phyloP scores from a whole-genome alignment of 2,888 invertebrate genomes.

The Alcis repandata region DNA sequence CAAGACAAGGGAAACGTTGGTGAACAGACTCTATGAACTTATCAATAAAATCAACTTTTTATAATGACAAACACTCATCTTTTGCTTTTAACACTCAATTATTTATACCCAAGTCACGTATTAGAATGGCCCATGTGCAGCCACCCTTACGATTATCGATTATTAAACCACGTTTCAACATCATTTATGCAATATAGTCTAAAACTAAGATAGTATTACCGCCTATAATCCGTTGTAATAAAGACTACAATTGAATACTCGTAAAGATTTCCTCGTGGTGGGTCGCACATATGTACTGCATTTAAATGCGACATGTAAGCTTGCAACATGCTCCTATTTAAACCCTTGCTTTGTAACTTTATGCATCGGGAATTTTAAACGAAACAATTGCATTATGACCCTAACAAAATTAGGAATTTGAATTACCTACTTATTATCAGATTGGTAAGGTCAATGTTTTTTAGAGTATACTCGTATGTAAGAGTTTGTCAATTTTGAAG shows the following conservation, averaged over 20 bases:
- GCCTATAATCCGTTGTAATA: slow-evolving; percentile 16
- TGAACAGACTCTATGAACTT: no score
- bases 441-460: no score
- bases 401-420: background rate
- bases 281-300: slow-evolving; percentile 34
- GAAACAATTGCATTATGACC: slow-evolving; percentile 6
- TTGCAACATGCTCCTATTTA: slow-evolving; percentile 59
- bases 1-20: no score
- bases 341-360: slow-evolving; percentile 40
- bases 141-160: slow-evolving; percentile 30
- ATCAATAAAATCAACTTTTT: no score
- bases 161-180: slow-evolving; percentile 28
- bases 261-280: slow-evolving; percentile 7
- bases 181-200: slow-evolving; percentile 18
- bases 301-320: slow-evolving; percentile 58
- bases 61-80: no score
- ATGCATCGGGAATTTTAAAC: slow-evolving; percentile 44
- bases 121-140: background rate
- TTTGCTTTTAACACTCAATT: no score
- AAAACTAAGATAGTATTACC: background rate
- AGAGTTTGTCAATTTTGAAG: no score
- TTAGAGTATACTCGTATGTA: no score
- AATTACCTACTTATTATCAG: no score
- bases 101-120: background rate
- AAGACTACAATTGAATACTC: slow-evolving; percentile 17